Evolutionary conservation across 2,888 invertebrate species (phyloP).

Genomic region (Heteromyza rotundicornis): DNA sequence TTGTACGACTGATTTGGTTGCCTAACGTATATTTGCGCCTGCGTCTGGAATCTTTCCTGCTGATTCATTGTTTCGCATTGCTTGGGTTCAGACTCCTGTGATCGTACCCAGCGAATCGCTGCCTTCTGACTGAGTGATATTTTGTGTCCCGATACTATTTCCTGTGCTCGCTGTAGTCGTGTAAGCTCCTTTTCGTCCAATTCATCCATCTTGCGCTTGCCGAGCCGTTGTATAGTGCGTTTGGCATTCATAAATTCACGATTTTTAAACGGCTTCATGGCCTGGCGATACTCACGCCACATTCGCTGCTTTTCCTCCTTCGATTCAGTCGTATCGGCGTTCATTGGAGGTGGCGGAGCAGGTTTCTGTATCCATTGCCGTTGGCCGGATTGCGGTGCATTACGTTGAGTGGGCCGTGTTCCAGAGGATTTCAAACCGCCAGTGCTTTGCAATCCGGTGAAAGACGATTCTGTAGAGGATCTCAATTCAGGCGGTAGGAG

Average conservation of each 20-base stretch:
- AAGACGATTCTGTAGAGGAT: too few relatives aligned
- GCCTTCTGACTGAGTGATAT: conserved; percentile 45
- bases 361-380: conserved; percentile 47
- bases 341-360: conserved; percentile 38
- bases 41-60: too few relatives aligned
- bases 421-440: too few relatives aligned
- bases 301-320: conserved; percentile 46
- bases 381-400: conserved; percentile 19
- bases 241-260: conserved; percentile 51
- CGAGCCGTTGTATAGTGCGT: conserved; percentile 48
- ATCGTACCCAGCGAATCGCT: conserved; percentile 45
- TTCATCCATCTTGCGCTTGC: conserved; percentile 41
- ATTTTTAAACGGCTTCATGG: conserved; percentile 55
- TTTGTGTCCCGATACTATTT: conserved; percentile 45
- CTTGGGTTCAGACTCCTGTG: too few relatives aligned
- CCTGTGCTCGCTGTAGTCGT: conserved; percentile 44
- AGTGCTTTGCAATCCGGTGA: too few relatives aligned
- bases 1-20: too few relatives aligned
- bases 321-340: conserved; percentile 41
- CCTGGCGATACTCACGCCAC: conserved; percentile 51
- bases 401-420: conserved; percentile 3
- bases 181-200: conserved; percentile 44
- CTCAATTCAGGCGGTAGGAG: too few relatives aligned
- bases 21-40: too few relatives aligned
- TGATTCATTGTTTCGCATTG: too few relatives aligned